Evolutionary conservation across 1,140 invertebrate genomes (phyloP).

Genomic region (Pantala flavescens): DNA sequence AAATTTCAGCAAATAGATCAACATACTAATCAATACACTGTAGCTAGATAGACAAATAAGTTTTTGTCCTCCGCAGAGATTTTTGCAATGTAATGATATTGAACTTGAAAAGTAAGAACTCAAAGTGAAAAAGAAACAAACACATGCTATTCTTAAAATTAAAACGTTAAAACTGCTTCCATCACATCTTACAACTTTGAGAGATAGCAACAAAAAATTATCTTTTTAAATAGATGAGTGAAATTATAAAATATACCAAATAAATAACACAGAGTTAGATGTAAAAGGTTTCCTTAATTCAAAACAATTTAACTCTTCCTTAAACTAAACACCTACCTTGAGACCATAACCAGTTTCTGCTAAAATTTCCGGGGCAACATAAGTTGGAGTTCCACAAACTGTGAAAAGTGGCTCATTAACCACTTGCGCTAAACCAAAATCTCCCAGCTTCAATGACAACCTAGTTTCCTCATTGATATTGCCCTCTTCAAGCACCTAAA

Average conservation of each 20-base stretch:
- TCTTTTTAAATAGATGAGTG: not conserved
- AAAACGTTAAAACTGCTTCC: no score
- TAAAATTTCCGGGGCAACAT: slow-evolving; percentile 96
- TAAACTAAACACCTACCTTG: slow-evolving; percentile 46
- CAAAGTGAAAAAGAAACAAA: no score
- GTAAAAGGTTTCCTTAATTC: not conserved
- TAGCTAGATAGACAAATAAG: no score
- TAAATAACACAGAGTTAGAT: not conserved
- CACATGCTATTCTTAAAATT: no score
- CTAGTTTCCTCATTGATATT: slow-evolving; percentile 58
- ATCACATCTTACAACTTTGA: no score
- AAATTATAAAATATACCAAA: not conserved
- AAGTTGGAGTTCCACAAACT: slow-evolving; percentile 96
- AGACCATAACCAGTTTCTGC: slow-evolving; percentile 87
- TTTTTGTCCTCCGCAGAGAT: no score
- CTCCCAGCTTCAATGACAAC: slow-evolving; percentile 82
- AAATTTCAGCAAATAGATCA: no score
- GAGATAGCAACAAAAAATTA: not conserved
- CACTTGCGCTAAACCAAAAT: slow-evolving; percentile 94
- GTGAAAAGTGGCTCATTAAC: slow-evolving; percentile 78
- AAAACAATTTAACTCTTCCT: not conserved
- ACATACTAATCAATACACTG: no score
- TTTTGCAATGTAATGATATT: no score
- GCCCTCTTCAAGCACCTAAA: slow-evolving; percentile 44
- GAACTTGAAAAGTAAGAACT: no score